Percentiles rank a stretch among this genome's conserved stretches.
Conservation (phyloP, 1,140 invertebrate species). For the Diorhabda elongata region DNA sequence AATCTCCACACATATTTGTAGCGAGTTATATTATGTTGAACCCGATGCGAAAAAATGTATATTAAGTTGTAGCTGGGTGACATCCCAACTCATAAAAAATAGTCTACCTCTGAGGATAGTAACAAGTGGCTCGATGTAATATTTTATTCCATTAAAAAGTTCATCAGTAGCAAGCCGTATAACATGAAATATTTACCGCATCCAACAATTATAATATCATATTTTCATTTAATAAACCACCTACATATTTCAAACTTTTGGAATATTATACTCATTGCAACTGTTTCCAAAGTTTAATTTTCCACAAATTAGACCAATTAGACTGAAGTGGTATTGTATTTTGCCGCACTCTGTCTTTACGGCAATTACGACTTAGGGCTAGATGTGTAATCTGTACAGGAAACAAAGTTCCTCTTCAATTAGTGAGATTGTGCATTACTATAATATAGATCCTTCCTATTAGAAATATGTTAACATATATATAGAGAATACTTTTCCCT, state of each 20-base stretch:
- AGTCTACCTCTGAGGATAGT: too few relatives aligned
- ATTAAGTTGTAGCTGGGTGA: too few relatives aligned
- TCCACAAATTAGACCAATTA: conserved; percentile 8
- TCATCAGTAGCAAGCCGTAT: neutral
- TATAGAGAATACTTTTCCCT: too few relatives aligned
- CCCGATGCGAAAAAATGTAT: too few relatives aligned
- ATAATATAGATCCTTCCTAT: conserved; percentile 2
- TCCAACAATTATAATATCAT: neutral
- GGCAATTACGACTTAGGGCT: conserved; percentile 2
- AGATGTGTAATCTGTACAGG: conserved; percentile 7
- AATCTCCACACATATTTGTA: too few relatives aligned
- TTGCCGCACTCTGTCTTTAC: conserved; percentile 5
- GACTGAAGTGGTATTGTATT: conserved; percentile 3
- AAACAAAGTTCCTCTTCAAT: conserved; percentile 11
- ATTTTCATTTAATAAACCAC: conserved; percentile 7
- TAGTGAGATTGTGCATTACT: neutral
- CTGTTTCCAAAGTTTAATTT: conserved; percentile 1
- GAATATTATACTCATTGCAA: neutral
- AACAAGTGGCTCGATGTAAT: too few relatives aligned
- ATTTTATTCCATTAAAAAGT: too few relatives aligned
- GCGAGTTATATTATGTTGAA: too few relatives aligned
- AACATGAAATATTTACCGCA: neutral
- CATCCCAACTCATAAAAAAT: too few relatives aligned
- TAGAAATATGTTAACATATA: neutral
- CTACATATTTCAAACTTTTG: neutral